Evolutionary conservation across 1,140 invertebrate genomes (phyloP), one percentile per base, ranked within the genome.

Genomic region (Belonocnema kinseyi): DNA sequence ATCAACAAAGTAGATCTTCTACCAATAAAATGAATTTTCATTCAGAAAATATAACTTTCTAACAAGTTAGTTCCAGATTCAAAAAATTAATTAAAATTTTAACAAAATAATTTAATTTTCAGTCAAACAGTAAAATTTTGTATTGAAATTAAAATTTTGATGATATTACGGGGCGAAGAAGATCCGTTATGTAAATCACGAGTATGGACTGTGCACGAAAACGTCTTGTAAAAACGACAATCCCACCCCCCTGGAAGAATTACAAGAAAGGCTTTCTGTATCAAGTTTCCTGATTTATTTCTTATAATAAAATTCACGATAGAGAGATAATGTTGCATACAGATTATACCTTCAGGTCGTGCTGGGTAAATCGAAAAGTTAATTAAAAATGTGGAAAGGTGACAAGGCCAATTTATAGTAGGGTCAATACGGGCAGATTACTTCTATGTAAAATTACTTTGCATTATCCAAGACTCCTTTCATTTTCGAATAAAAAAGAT

Each of bases 261-360:
- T 26, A 66, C 61, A 77, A 52, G 76, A 80, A 72, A 78, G 78
- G 66, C 50, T 61, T 72, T 66, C 50, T 66, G 76, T 80, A 80
- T 82, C 75, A 74, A 54, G 75, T 80, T 82, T 50, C 81, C 14
- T 82, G 81, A 82, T 82, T 82, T 80, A 82, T 80, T 75, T 70
- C 76, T 58, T 54, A 80, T 82, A 80, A 80, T 80, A 80, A 82
- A 80, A 78, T 79, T 77, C 75, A 77, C 74, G 71, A 75, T 21
- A 58, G 10, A 75, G 21, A 70, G 75, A 77, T 79, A 77, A 73
- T 50, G 74, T 78, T 79, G 14, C 73, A 66, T 50, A 19, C n/a
- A 66, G 8, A 40, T 40, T 40, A 16, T 33, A 66, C 26, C 40
- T 40, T n/a, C 21, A 33, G 21, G 40, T 66, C 16, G 61, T 66